A percentile compares a stretch with the other conserved stretches of the same genome.
Conservation (phyloP, 2,113 vertebrate species). For the Dromiciops gliroides region DNA sequence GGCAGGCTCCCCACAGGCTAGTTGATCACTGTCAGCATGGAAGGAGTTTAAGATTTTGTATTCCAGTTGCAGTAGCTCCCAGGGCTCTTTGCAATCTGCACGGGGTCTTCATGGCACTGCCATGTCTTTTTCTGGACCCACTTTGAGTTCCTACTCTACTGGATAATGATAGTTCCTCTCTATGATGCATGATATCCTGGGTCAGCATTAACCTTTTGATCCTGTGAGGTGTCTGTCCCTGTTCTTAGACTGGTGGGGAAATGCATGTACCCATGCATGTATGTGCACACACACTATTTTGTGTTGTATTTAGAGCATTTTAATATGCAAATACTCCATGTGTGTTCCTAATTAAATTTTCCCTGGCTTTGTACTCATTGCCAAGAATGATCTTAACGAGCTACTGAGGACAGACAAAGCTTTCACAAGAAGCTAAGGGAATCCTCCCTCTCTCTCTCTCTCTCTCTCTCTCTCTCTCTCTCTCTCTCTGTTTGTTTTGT, state of each 20-base stretch:
- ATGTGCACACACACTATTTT: neutral
- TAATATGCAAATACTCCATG: neutral
- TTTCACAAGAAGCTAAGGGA: neutral
- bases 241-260: neutral
- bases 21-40: slow-evolving; percentile 16
- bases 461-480: no score
- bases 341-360: neutral
- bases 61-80: slow-evolving; percentile 11
- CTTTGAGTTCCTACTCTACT: neutral
- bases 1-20: neutral
- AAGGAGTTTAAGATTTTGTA: neutral
- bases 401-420: neutral
- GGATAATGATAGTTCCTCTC: neutral
- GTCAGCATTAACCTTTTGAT: neutral
- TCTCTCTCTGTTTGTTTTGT: no score
- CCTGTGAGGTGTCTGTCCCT: neutral
- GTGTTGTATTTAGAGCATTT: neutral
- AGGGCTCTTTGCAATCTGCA: slow-evolving; percentile 35
- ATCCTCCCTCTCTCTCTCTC: no score
- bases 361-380: neutral
- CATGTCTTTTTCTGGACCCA: neutral
- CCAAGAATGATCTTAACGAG: neutral
- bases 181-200: neutral
- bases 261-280: neutral
- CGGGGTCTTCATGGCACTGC: neutral